Conservation (phyloP, 2,888 invertebrate genomes). For the Drosophila mettleri region DNA sequence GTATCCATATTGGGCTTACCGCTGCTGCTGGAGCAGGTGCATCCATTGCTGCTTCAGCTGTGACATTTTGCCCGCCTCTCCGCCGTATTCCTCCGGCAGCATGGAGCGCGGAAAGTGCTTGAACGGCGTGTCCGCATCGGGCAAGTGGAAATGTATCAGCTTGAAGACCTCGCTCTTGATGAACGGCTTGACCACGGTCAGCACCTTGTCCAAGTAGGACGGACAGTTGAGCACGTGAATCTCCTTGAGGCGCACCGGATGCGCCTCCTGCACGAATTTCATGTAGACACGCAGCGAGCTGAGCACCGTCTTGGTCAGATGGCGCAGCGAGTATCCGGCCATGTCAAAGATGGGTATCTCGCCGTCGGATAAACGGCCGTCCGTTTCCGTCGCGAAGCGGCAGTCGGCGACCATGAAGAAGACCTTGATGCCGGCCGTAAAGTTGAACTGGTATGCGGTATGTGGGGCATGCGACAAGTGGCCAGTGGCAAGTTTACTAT, state of each 20-base stretch:
- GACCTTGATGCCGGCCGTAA: slow-evolving; percentile 88
- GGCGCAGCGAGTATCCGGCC: slow-evolving; percentile 88
- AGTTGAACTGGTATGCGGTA: slow-evolving; percentile 86
- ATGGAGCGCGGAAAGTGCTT: slow-evolving; percentile 88
- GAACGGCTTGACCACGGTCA: slow-evolving; percentile 88
- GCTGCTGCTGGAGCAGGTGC: slow-evolving; percentile 87
- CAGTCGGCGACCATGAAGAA: slow-evolving; percentile 91
- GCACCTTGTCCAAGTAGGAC: slow-evolving; percentile 88
- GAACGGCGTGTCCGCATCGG: slow-evolving; percentile 88
- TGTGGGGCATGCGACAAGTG: background rate
- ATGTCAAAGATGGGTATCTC: slow-evolving; percentile 91
- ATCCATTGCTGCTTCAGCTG: slow-evolving; percentile 88
- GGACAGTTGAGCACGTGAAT: slow-evolving; percentile 89
- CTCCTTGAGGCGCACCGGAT: slow-evolving; percentile 88
- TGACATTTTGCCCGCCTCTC: slow-evolving; percentile 87
- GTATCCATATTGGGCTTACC: slow-evolving; percentile 85
- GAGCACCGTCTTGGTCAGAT: slow-evolving; percentile 88
- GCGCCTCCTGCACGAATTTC: slow-evolving; percentile 90
- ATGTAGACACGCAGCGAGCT: slow-evolving; percentile 89
- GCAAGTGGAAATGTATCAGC: slow-evolving; percentile 89
- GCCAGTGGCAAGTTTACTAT: slow-evolving; percentile 10
- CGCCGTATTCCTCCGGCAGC: slow-evolving; percentile 90
- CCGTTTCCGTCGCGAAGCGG: slow-evolving; percentile 86
- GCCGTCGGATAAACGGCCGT: slow-evolving; percentile 87
- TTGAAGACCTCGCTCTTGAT: slow-evolving; percentile 88